phyloP scores from a whole-genome alignment of 2,888 invertebrate species.

The Poecilus cupreus region DNA sequence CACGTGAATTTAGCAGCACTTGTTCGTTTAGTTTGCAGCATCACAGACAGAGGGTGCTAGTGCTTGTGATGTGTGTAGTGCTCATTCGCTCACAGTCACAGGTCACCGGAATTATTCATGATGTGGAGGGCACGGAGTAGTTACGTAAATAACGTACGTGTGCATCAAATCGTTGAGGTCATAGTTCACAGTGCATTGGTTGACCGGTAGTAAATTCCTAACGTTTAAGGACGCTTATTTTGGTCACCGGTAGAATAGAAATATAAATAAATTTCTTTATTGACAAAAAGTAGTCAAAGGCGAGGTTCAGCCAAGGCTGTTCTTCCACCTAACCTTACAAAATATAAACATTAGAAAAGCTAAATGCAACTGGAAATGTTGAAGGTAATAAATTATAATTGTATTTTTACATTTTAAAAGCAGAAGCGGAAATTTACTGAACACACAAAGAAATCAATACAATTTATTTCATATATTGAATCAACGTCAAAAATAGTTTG shows the following conservation, averaged over 20 bases:
- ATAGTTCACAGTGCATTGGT: background rate
- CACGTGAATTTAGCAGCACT: background rate
- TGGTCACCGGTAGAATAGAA: background rate
- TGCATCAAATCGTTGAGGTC: background rate
- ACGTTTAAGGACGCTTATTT: background rate
- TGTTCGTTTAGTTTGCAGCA: background rate
- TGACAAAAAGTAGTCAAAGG: no score
- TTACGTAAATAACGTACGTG: conserved; percentile 14
- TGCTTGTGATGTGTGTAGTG: background rate
- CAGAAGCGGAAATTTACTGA: no score
- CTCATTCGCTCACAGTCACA: background rate
- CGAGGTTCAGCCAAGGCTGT: no score
- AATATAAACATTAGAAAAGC: no score
- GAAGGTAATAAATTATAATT: no score
- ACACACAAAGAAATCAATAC: no score
- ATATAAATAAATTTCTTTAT: no score
- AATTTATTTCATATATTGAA: no score
- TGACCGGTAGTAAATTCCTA: background rate
- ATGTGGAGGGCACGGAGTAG: background rate
- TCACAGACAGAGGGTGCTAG: background rate
- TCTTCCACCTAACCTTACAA: no score
- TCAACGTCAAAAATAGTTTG: no score
- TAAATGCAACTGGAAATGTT: no score
- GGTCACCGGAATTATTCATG: conserved; percentile 21
- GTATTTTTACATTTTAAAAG: no score